Percentiles rank a stretch among this genome's conserved stretches.
Evolutionary conservation across 2,113 vertebrate genomes (phyloP).

Genomic region (Trichechus manatus): DNA sequence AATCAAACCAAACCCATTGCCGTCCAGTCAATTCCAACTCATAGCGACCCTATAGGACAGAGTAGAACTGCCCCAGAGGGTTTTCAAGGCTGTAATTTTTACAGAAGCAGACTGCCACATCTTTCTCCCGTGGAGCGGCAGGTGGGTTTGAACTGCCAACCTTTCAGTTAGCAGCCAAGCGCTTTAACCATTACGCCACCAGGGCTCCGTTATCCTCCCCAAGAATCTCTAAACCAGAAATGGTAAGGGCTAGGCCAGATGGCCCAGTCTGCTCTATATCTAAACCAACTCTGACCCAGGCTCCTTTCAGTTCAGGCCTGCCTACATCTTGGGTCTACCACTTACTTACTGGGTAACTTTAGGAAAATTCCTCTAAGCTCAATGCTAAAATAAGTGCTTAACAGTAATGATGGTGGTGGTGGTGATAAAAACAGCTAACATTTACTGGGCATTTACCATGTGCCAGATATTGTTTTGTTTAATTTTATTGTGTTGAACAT

Average conservation of each 20-base stretch:
- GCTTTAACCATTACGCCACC: not conserved
- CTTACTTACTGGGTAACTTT: not conserved
- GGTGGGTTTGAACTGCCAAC: not conserved
- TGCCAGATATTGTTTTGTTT: not conserved
- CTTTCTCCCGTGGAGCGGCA: not conserved
- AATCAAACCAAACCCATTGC: not conserved
- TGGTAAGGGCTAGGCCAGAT: not conserved
- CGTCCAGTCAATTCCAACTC: not conserved
- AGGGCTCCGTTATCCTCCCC: not conserved
- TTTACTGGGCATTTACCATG: not conserved
- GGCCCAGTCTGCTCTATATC: not conserved
- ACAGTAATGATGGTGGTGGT: not conserved
- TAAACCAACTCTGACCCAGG: not conserved
- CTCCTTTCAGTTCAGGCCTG: not conserved
- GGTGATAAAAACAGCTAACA: not conserved
- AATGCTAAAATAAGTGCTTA: conserved; percentile 49
- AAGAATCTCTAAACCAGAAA: conserved; percentile 30
- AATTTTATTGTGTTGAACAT: not conserved
- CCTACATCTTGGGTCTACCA: not conserved
- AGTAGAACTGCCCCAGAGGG: not conserved
- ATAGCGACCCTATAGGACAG: not conserved
- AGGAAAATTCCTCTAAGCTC: conserved; percentile 57
- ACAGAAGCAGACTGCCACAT: not conserved
- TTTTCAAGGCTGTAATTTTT: not conserved
- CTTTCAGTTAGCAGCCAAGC: not conserved